Percentiles rank a stretch among this genome's conserved stretches.
Conservation (phyloP, 2,113 vertebrate genomes). For the Theristicus caerulescens region DNA sequence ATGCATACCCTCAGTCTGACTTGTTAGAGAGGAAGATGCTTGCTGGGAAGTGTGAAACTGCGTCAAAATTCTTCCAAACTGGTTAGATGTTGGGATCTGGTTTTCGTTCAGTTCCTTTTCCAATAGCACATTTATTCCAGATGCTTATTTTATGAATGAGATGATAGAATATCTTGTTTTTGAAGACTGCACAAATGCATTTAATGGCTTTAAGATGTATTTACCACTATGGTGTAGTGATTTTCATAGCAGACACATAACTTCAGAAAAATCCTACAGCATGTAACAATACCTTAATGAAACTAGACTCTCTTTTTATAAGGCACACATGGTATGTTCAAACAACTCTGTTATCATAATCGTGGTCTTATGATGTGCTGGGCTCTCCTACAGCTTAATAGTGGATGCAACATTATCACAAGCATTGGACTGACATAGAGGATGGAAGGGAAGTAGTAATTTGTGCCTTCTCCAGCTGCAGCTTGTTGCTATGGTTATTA, state of each 20-base stretch:
- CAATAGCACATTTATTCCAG: neutral
- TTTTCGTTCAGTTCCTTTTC: neutral
- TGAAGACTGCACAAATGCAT: neutral
- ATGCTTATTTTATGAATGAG: neutral
- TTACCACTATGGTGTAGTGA: neutral
- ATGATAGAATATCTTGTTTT: neutral
- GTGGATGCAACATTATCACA: neutral
- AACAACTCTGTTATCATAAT: neutral
- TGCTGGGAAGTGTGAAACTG: constrained; percentile 5
- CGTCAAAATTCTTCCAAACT: neutral
- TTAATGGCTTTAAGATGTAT: neutral
- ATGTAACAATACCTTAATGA: neutral
- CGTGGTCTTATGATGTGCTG: neutral
- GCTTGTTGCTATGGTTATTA: neutral
- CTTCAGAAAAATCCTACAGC: neutral
- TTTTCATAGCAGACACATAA: neutral
- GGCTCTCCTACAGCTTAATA: neutral
- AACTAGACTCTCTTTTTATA: neutral
- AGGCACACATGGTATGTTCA: neutral
- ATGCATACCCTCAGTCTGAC: neutral
- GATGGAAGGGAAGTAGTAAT: neutral
- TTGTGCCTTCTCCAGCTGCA: neutral
- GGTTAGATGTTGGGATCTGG: neutral
- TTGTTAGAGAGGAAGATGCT: neutral
- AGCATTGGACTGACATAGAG: neutral